A percentile compares a stretch with the other conserved stretches of the same genome.
Conservation (phyloP, 2,797 vertebrate genomes). For the Myiotriccus ornatus region DNA sequence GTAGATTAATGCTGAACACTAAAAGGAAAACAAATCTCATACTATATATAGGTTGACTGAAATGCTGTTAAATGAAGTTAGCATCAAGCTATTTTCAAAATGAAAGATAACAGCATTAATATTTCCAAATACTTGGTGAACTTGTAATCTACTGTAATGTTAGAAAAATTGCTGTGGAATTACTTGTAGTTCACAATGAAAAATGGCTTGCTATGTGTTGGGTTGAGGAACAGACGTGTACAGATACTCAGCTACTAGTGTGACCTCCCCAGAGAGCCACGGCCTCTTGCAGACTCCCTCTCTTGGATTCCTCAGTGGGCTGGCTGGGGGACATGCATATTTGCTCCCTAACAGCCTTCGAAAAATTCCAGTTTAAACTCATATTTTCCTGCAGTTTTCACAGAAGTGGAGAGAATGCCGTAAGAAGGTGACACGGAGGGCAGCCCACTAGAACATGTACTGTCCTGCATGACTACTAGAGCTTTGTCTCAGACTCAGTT, state of each 20-base stretch:
- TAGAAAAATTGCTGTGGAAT: not conserved
- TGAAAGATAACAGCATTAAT: not conserved
- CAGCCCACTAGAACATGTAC: not conserved
- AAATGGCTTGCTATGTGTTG: not conserved
- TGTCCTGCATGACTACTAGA: not conserved
- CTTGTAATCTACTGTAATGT: not conserved
- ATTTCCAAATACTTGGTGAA: not conserved
- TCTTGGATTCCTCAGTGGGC: not conserved
- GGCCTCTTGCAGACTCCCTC: not conserved
- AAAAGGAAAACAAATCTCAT: constrained; percentile 12
- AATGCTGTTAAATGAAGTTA: constrained; percentile 12
- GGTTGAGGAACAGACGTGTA: not conserved
- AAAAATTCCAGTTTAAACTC: not conserved
- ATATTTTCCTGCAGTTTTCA: not conserved
- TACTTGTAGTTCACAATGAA: not conserved
- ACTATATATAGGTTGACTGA: not conserved
- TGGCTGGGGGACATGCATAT: not conserved
- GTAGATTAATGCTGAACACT: not conserved
- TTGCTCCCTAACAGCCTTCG: not conserved
- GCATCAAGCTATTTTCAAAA: not conserved
- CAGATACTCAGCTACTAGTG: not conserved
- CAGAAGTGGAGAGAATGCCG: not conserved
- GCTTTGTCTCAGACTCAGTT: not conserved
- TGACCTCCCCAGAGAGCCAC: not conserved
- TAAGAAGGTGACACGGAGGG: not conserved